phyloP scores from a whole-genome alignment of 92 coral and sea anemone species.

The Ricordea florida region DNA sequence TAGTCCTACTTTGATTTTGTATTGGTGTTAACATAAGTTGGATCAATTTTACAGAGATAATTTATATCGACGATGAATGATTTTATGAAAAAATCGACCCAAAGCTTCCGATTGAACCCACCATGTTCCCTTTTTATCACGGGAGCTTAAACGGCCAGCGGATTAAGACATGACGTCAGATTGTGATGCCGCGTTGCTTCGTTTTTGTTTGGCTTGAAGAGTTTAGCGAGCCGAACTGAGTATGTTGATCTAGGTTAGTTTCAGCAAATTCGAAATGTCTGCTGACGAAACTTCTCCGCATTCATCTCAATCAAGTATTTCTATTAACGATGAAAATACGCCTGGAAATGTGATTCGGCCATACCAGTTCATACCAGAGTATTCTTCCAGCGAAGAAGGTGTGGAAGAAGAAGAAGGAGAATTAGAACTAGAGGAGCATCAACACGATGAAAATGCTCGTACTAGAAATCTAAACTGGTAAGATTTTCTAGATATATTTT shows the following conservation, averaged over 20 bases:
- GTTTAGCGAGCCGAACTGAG: too few relatives aligned
- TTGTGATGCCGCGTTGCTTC: too few relatives aligned
- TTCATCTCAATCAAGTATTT: not conserved
- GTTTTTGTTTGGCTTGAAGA: too few relatives aligned
- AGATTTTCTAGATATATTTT: too few relatives aligned
- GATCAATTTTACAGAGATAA: conserved; percentile 4
- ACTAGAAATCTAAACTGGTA: too few relatives aligned
- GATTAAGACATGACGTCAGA: too few relatives aligned
- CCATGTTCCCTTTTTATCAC: not conserved
- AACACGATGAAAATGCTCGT: not conserved
- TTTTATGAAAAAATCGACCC: not conserved
- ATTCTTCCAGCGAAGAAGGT: not conserved
- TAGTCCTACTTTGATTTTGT: too few relatives aligned
- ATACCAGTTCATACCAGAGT: conserved; percentile 7
- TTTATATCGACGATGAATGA: not conserved
- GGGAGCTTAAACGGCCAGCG: too few relatives aligned
- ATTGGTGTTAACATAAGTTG: conserved; percentile 1
- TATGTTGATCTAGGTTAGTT: too few relatives aligned
- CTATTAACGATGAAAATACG: not conserved
- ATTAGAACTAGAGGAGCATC: not conserved
- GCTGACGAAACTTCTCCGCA: not conserved
- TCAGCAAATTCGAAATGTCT: conserved; percentile 1
- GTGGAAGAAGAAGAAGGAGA: conserved; percentile 1
- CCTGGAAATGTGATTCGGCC: not conserved
- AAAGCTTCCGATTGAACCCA: not conserved